These are phyloP conservation scores for Zophobas morio DNA, from an alignment of 1,140 invertebrate species.

Conservation along the genomic window DNA sequence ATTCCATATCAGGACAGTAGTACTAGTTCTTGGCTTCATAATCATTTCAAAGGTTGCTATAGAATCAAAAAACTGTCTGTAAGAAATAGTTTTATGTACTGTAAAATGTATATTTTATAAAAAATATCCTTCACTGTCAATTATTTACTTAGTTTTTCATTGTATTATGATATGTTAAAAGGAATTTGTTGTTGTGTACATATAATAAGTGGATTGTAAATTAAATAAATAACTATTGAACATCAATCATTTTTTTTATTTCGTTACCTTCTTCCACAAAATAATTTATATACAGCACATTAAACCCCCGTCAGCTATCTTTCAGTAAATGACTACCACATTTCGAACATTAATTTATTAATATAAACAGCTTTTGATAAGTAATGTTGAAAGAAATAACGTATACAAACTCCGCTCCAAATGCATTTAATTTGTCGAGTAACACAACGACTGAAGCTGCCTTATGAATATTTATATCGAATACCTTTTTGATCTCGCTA, in stretches of 20 bases:
- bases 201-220: slow-evolving; percentile 57
- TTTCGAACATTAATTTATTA: slow-evolving; percentile 44
- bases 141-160: slow-evolving; percentile 51
- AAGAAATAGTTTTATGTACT: slow-evolving; percentile 46
- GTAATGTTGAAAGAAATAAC: slow-evolving; percentile 45
- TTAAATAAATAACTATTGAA: slow-evolving; percentile 53
- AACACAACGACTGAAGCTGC: background rate
- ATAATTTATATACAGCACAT: slow-evolving; percentile 6
- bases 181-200: slow-evolving; percentile 59
- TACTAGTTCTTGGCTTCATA: background rate
- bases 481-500: slow-evolving; percentile 24
- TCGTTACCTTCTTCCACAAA: background rate
- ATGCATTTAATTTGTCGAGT: slow-evolving; percentile 34
- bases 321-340: slow-evolving; percentile 39
- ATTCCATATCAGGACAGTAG: slow-evolving; percentile 14
- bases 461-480: slow-evolving; percentile 41
- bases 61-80: slow-evolving; percentile 30
- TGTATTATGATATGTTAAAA: slow-evolving; percentile 52
- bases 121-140: slow-evolving; percentile 48
- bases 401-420: slow-evolving; percentile 30
- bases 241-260: slow-evolving; percentile 46
- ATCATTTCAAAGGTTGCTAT: slow-evolving; percentile 6
- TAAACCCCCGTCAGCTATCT: slow-evolving; percentile 28
- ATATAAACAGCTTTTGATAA: slow-evolving; percentile 48
- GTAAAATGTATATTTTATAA: slow-evolving; percentile 50